These are phyloP conservation scores for Stigmatopora argus DNA, from an alignment of 2,113 vertebrate species.

Conservation along the genomic window DNA sequence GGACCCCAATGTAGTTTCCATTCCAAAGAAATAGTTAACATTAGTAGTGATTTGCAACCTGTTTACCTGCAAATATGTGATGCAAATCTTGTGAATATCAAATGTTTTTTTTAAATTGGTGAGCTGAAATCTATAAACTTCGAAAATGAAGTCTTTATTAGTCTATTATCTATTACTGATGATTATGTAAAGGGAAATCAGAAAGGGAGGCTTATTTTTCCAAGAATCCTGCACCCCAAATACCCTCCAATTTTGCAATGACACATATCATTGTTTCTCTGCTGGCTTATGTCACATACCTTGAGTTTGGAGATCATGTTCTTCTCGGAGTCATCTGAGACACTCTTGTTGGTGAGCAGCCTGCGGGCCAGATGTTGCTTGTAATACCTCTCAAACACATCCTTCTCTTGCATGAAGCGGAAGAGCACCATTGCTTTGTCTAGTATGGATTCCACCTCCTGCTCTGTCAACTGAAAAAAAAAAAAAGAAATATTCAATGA, in stretches of 20 bases:
- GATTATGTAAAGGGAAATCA: no score
- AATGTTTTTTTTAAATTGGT: no score
- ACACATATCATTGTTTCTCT: not conserved
- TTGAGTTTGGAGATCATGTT: slow-evolving; percentile 99
- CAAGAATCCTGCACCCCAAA: no score
- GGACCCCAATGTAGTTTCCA: no score
- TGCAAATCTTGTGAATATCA: no score
- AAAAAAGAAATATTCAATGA: slow-evolving; percentile 8
- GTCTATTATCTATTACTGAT: no score
- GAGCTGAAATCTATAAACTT: no score
- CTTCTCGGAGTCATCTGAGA: slow-evolving; percentile 97
- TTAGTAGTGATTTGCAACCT: no score
- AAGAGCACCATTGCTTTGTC: slow-evolving; percentile 99
- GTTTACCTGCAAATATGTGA: no score
- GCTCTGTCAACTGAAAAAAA: slow-evolving; percentile 85
- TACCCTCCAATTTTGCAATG: not conserved
- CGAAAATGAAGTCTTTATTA: no score
- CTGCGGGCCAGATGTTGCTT: slow-evolving; percentile 96
- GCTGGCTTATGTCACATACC: slow-evolving; percentile 52
- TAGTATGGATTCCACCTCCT: slow-evolving; percentile 98
- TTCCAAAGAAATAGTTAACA: no score
- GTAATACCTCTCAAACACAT: slow-evolving; percentile 98
- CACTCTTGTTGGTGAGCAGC: slow-evolving; percentile 97
- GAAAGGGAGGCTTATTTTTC: not conserved
- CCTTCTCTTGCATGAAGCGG: slow-evolving; percentile 99